These are phyloP conservation scores for Tholera decimalis DNA, from an alignment of 2,888 invertebrate genomes.

Conservation along the genomic window DNA sequence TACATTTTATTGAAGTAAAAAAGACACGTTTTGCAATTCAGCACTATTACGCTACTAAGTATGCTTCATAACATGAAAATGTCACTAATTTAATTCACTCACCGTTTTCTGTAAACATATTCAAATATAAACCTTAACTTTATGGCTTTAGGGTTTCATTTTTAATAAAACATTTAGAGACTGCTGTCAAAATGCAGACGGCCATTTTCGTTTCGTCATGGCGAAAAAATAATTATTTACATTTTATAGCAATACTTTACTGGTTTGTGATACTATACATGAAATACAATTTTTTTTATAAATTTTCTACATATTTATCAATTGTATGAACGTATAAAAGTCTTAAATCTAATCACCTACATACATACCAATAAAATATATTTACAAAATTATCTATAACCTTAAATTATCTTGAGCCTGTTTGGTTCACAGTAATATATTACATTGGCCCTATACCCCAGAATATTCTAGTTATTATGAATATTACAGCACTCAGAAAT, in stretches of 20 bases:
- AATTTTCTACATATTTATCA: not conserved
- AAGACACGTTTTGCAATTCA: constrained; percentile 17
- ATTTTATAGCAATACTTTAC: constrained; percentile 34
- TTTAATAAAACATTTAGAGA: not conserved
- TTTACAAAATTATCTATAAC: constrained; percentile 55
- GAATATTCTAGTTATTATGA: not conserved
- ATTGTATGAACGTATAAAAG: constrained; percentile 32
- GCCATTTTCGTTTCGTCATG: constrained; percentile 23
- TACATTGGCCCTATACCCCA: constrained; percentile 15
- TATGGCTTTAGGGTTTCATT: not conserved
- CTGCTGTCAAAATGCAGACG: constrained; percentile 31
- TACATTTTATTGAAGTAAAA: constrained; percentile 18
- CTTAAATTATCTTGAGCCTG: constrained; percentile 40
- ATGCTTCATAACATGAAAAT: constrained; percentile 19
- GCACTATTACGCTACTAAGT: not conserved
- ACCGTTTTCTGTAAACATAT: constrained; percentile 10
- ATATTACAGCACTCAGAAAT: not conserved
- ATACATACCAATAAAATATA: constrained; percentile 46
- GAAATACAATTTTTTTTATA: constrained; percentile 1
- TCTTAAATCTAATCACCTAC: constrained; percentile 7
- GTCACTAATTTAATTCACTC: constrained; percentile 28
- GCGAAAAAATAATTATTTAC: constrained; percentile 29
- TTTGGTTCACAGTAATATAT: constrained; percentile 32
- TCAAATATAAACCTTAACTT: constrained; percentile 1
- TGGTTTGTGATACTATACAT: constrained; percentile 28